Evolutionary conservation across 1,140 invertebrate species (phyloP).

Genomic region (Melipona quadrifasciata): DNA sequence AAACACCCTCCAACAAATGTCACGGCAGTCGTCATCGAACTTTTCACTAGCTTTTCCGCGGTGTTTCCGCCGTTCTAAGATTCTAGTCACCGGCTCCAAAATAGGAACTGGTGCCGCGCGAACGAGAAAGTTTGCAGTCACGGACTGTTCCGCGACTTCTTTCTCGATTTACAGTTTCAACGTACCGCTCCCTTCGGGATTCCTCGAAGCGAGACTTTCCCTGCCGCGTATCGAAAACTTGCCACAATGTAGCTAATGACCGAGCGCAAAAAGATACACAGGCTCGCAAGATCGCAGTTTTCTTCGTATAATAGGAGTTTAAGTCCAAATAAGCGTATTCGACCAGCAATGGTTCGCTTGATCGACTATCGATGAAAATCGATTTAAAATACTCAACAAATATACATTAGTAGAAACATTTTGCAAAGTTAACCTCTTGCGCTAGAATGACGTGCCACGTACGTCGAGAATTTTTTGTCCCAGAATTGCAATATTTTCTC

Average conservation of each 20-base stretch:
- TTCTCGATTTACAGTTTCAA: conserved; percentile 47
- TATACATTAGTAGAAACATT: too few relatives aligned
- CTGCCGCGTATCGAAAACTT: conserved; percentile 35
- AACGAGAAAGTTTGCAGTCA: conserved; percentile 30
- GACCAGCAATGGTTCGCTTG: too few relatives aligned
- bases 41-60: too few relatives aligned
- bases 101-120: conserved; percentile 14
- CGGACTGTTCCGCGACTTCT: conserved; percentile 23
- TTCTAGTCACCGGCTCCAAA: not conserved
- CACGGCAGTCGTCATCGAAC: too few relatives aligned
- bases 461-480: too few relatives aligned
- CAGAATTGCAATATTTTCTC: too few relatives aligned
- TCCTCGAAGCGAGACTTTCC: conserved; percentile 47
- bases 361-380: too few relatives aligned
- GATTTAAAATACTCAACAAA: too few relatives aligned
- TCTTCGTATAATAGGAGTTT: not conserved
- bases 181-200: conserved; percentile 33
- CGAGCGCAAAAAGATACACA: conserved; percentile 7
- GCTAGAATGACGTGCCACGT: too few relatives aligned
- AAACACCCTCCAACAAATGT: too few relatives aligned
- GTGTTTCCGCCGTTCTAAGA: not conserved
- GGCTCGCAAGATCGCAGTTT: not conserved
- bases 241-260: conserved; percentile 21
- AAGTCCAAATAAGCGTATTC: too few relatives aligned
- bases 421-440: too few relatives aligned